Percentiles rank a stretch among this genome's conserved stretches.
These are phyloP conservation scores for Anableps anableps DNA, from an alignment of 2,797 vertebrate genomes.

Conservation along the genomic window DNA sequence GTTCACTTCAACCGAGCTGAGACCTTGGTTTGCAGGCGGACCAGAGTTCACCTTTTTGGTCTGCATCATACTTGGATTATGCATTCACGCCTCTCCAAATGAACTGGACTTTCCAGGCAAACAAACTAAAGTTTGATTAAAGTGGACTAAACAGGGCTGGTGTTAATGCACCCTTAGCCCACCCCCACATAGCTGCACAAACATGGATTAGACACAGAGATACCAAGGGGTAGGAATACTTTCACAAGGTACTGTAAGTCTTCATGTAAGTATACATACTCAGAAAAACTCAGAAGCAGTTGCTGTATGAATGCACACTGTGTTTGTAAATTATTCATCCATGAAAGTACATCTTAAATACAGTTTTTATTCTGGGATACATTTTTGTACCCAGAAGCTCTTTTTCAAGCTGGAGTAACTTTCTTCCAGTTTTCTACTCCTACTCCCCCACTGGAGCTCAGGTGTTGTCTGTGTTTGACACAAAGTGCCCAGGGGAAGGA, in stretches of 20 bases:
- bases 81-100: background rate
- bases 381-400: conserved; percentile 22
- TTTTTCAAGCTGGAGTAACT: conserved; percentile 13
- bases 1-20: background rate
- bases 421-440: conserved; percentile 35
- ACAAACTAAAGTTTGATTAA: background rate
- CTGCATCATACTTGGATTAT: background rate
- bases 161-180: background rate
- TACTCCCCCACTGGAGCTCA: conserved; percentile 49
- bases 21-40: too few species aligned
- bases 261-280: background rate
- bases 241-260: background rate
- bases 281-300: background rate
- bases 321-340: background rate
- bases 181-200: background rate
- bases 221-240: background rate
- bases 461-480: conserved; percentile 53
- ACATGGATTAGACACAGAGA: too few species aligned
- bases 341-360: background rate
- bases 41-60: background rate
- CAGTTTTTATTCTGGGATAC: conserved; percentile 8
- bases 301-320: background rate
- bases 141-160: background rate
- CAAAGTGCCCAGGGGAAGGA: conserved; percentile 53
- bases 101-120: background rate